Base-by-base conservation (phyloP, 2,888 invertebrate genomes). In the Cosmopolites sordidus region DNA sequence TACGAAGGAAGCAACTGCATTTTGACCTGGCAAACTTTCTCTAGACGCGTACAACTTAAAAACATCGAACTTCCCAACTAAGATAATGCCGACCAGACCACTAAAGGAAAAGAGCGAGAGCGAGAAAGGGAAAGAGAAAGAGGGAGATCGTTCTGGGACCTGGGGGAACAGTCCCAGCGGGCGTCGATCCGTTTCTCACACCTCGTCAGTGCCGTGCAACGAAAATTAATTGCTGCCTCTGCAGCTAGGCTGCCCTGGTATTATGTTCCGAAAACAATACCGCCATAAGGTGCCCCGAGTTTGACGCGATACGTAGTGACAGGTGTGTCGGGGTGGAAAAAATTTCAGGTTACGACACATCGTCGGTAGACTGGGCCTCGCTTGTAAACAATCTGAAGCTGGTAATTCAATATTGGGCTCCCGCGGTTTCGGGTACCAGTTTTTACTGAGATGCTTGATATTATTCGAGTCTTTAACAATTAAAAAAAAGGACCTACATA, bases 281-380 rank as follows among this genome's bases (percentile, higher is more conserved):
- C 33, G 33, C 33, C 33, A 33, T 33, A 33, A 33, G 33, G 33
- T 33, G 12, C 22, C 22, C 22, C 22, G 22, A 22, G 22, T 33
- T 47, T 51, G 46, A 45, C 51, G 41, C 22, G 40, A 54, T 45
- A 14, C 11, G 16, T 41, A 54, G 27, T 49, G 54, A 54, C 54
- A 54, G 44, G 54, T 54, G 43, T 49, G 54, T 54, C 45, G 42
- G 41, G 33, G 45, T 17, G 49, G 42, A 54, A 54, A 49, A 49
- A 54, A 45, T 54, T 33, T 11, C 45, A 44, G 48, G 48, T 48
- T 48, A 41, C 41, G 49, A 48, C 53, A 41, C 51, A 22, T 22
- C 22, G 48, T 49, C 37, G 30, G 33, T 16, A 16, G 16, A 43
- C 42, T 44, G 38, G 14, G 41, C 49, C 45, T 16, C 22, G 45